Conservation (phyloP, 2,888 invertebrate genomes). For the Drosophila helvetica region DNA sequence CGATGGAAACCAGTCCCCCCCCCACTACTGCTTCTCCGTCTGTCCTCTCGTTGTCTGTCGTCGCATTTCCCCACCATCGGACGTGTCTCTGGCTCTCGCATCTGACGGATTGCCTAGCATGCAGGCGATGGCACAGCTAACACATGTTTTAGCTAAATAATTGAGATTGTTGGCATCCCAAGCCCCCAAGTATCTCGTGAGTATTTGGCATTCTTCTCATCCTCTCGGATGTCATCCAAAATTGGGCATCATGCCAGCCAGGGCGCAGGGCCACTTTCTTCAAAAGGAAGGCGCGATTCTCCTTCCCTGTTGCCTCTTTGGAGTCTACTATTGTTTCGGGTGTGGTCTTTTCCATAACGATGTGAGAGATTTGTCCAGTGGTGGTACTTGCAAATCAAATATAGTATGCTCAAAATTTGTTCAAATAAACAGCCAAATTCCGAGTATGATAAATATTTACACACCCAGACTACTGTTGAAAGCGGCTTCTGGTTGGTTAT, state of each 20-base stretch:
- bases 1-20: slow-evolving; percentile 46
- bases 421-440: slow-evolving; percentile 53
- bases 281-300: not conserved
- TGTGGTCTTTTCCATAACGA: too few relatives aligned
- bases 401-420: slow-evolving; percentile 46
- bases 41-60: not conserved
- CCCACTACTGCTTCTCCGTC: not conserved
- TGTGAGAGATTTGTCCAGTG: slow-evolving; percentile 4
- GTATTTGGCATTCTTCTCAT: slow-evolving; percentile 52
- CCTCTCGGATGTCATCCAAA: slow-evolving; percentile 56
- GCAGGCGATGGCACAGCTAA: slow-evolving; percentile 65
- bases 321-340: slow-evolving; percentile 7
- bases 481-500: not conserved
- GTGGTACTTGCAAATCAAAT: slow-evolving; percentile 53
- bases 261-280: slow-evolving; percentile 8
- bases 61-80: not conserved
- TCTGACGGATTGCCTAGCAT: slow-evolving; percentile 73
- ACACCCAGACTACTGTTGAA: not conserved
- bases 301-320: not conserved
- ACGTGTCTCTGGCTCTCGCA: slow-evolving; percentile 53
- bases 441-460: slow-evolving; percentile 57
- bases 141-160: slow-evolving; percentile 74
- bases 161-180: slow-evolving; percentile 64
- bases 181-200: slow-evolving; percentile 18
- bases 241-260: slow-evolving; percentile 64